A percentile compares a stretch with the other conserved stretches of the same genome.
These are phyloP conservation scores for Coturnix japonica DNA, from an alignment of 2,113 vertebrate species.

Conservation along the genomic window DNA sequence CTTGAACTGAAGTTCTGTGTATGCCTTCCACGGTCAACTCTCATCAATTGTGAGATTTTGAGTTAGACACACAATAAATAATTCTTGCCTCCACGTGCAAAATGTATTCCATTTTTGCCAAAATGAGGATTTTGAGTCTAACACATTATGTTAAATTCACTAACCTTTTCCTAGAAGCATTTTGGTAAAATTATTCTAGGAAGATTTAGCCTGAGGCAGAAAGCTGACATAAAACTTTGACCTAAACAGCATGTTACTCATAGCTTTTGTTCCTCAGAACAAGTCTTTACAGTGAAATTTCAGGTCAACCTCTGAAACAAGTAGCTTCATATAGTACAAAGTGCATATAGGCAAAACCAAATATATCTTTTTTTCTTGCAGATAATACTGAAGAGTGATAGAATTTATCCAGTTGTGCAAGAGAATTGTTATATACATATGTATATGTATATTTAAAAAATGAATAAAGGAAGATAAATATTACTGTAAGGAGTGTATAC, in stretches of 20 bases:
- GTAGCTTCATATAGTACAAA: background rate
- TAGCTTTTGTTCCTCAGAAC: background rate
- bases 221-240: background rate
- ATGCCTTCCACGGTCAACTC: background rate
- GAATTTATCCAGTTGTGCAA: background rate
- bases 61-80: background rate
- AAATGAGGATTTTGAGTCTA: background rate
- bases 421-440: background rate
- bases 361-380: background rate
- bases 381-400: background rate
- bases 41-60: background rate
- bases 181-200: background rate
- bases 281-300: background rate
- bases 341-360: background rate
- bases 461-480: background rate
- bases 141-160: background rate
- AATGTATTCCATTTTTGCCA: background rate
- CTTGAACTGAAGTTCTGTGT: background rate
- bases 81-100: background rate
- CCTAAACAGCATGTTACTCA: background rate
- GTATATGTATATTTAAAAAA: background rate
- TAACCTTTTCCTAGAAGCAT: background rate
- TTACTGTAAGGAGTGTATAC: background rate
- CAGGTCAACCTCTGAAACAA: background rate
- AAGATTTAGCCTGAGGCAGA: background rate